These are phyloP conservation scores for Lithophane socia DNA, from an alignment of 2,888 invertebrate species.

Conservation along the genomic window DNA sequence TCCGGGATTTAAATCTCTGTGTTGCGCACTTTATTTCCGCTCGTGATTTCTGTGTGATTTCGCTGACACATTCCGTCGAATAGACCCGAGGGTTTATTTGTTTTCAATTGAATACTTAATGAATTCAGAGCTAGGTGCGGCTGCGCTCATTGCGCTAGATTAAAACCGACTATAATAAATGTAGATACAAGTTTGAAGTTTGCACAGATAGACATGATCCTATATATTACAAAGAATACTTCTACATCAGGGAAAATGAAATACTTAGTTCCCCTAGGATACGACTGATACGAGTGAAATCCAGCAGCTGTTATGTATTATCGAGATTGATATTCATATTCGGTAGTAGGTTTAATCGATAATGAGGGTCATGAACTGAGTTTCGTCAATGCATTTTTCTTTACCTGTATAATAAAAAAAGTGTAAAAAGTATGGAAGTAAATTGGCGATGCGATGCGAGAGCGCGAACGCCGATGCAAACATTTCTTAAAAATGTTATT, in stretches of 20 bases:
- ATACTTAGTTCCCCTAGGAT: background rate
- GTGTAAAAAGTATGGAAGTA: background rate
- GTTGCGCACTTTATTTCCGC: slow-evolving; percentile 82
- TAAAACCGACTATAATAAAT: background rate
- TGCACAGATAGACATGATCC: background rate
- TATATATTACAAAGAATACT: background rate
- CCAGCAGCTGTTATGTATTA: background rate
- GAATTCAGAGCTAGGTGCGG: background rate
- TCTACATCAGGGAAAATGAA: background rate
- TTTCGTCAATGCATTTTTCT: background rate
- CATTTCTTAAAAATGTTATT: background rate
- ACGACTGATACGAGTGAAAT: background rate
- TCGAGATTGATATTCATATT: background rate
- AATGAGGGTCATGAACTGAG: background rate
- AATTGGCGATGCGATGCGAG: background rate
- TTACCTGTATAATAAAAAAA: background rate
- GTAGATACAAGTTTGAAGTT: no score
- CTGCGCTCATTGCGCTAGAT: background rate
- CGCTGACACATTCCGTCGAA: slow-evolving; percentile 56
- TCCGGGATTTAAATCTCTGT: slow-evolving; percentile 76
- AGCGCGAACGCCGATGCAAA: background rate
- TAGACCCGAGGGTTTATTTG: slow-evolving; percentile 38
- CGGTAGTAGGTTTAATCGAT: background rate
- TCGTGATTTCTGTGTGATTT: slow-evolving; percentile 52
- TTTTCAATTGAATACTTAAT: slow-evolving; percentile 34